phyloP scores from a whole-genome alignment of 1,140 invertebrate species.

The Onthophagus taurus region DNA sequence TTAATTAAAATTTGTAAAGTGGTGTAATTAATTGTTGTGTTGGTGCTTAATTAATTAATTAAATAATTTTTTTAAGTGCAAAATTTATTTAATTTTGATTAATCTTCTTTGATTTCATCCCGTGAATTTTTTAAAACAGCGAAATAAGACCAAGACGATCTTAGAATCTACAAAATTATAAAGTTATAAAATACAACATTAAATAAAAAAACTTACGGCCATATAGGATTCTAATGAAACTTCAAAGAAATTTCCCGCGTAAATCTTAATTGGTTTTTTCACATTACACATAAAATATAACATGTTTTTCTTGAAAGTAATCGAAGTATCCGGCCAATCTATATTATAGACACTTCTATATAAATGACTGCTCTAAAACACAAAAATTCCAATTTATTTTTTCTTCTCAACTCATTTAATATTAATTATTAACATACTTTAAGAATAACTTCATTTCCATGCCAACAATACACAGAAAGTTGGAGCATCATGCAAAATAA shows the following conservation, averaged over 20 bases:
- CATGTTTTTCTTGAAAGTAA: constrained; percentile 5
- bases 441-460: constrained; percentile 29
- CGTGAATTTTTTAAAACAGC: constrained; percentile 2
- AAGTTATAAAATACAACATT: constrained; percentile 3
- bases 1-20: no score
- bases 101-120: no score
- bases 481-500: constrained; percentile 26
- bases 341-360: background rate
- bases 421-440: constrained; percentile 21
- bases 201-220: constrained; percentile 1
- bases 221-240: constrained; percentile 8
- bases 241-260: constrained; percentile 10
- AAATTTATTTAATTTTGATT: no score
- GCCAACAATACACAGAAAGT: constrained; percentile 29
- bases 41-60: no score
- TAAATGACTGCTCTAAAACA: constrained; percentile 4
- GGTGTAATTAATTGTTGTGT: no score
- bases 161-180: constrained; percentile 6
- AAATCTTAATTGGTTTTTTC: constrained; percentile 2
- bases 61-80: no score
- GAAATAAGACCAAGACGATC: constrained; percentile 12
- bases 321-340: constrained; percentile 3
- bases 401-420: no score
- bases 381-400: background rate
- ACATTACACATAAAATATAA: background rate